Evolutionary conservation across 2,797 vertebrate species (phyloP).

Genomic region (Rachycentron canadum): DNA sequence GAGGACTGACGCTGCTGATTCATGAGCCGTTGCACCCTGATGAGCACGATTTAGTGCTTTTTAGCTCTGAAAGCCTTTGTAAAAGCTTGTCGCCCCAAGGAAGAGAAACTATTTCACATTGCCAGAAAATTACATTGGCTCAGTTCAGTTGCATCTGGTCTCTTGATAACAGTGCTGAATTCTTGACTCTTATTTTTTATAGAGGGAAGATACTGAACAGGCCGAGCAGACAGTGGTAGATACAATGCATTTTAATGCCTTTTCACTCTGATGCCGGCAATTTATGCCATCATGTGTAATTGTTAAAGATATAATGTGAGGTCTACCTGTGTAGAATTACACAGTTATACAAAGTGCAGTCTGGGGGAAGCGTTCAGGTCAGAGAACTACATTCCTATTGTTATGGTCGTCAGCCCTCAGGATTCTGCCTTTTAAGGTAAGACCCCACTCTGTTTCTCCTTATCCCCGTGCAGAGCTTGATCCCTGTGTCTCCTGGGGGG

Average conservation of each 20-base stretch:
- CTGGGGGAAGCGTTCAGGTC: conserved; percentile 59
- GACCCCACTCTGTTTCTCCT: conserved; percentile 68
- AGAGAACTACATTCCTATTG: conserved; percentile 65
- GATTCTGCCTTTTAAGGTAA: conserved; percentile 87
- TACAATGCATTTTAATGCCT: neutral
- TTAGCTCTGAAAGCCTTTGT: conserved; percentile 5
- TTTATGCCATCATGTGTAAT: conserved; percentile 26
- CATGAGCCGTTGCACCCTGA: conserved; percentile 7
- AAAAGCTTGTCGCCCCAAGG: conserved; percentile 6
- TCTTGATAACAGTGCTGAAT: conserved; percentile 47
- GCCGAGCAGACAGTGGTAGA: neutral
- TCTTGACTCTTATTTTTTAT: conserved; percentile 29
- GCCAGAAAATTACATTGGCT: conserved; percentile 37
- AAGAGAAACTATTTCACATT: conserved; percentile 14
- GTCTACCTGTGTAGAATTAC: conserved; percentile 36
- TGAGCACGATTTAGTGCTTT: conserved; percentile 29
- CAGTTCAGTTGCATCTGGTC: conserved; percentile 31
- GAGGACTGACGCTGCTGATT: conserved; percentile 14
- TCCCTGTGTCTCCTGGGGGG: conserved; percentile 53
- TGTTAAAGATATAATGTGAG: conserved; percentile 8
- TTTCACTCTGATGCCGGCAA: conserved; percentile 8
- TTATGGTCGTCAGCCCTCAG: conserved; percentile 53
- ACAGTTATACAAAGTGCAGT: conserved; percentile 21
- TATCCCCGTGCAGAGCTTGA: conserved; percentile 50
- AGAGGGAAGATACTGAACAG: conserved; percentile 28